A percentile compares a stretch with the other conserved stretches of the same genome.
Evolutionary conservation across 2,113 vertebrate genomes (phyloP).

Genomic region (Mormyrus lacerda): DNA sequence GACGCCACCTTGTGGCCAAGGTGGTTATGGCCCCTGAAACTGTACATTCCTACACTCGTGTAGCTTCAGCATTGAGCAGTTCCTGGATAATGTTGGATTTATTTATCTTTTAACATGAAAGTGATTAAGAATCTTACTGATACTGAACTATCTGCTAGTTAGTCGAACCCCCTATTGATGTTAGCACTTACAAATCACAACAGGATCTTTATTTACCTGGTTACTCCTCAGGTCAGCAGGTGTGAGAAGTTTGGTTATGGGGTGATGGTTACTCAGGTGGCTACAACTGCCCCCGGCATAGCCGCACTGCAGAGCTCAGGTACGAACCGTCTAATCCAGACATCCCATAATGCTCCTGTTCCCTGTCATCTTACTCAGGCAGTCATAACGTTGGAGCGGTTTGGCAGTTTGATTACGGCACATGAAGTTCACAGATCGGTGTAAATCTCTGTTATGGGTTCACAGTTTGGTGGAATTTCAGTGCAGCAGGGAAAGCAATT

Average conservation of each 20-base stretch:
- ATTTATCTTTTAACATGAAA: not conserved
- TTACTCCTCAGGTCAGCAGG: constrained; percentile 65
- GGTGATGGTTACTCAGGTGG: constrained; percentile 81
- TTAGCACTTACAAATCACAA: not conserved
- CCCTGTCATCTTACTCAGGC: not conserved
- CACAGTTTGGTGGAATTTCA: not conserved
- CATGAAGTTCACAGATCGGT: not conserved
- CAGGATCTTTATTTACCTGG: not conserved
- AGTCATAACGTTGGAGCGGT: not conserved
- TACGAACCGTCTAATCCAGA: constrained; percentile 35
- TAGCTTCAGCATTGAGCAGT: not conserved
- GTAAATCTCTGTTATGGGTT: not conserved
- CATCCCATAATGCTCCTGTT: not conserved
- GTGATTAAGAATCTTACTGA: no score
- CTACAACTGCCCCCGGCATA: constrained; percentile 73
- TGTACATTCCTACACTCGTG: not conserved
- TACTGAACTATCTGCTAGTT: not conserved
- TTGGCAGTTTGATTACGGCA: not conserved
- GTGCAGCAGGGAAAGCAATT: not conserved
- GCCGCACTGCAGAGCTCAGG: constrained; percentile 76
- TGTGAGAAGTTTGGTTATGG: constrained; percentile 78
- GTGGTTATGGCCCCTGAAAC: not conserved
- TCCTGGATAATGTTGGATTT: not conserved
- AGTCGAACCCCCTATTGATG: not conserved
- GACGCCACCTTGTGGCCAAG: not conserved